Base-by-base conservation (phyloP, 2,113 vertebrate genomes). In the Deroptyus accipitrinus region DNA sequence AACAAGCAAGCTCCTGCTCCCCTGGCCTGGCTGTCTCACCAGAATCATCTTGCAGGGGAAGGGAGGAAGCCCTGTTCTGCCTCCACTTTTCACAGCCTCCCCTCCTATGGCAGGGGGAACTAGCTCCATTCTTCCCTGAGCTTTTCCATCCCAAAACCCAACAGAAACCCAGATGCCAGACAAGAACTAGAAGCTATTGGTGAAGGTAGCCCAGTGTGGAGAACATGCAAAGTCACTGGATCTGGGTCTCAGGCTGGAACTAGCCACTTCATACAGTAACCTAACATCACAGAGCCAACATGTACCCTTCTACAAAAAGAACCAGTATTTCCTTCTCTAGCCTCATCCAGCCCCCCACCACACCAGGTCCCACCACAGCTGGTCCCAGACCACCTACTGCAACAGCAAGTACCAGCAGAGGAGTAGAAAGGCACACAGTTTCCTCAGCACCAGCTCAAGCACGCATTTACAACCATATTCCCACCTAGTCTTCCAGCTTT, bases 371-470 rank as follows among this genome's bases (percentile, higher is more conserved):
- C 41, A 17, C 55, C 30, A 68, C 42, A 90, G 30, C n/a, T 63
- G 17, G 7, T 30, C 27, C 76, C 35, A 11, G 70, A 81, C 13
- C 63, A 25, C 61, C 46, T 23, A 4, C 13, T 19, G 13, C 6
- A 19, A 28, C 44, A 92, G 48, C 13, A 62, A 42, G 28, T 4
- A 2, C 42, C 64, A 62, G n/a, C 41, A 78, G n/a, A 63, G 52
- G 5, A 37, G 22, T 0, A 66, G 25, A 57, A 67, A 64, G 28
- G 37, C 73, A 44, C 16, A 41, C 0, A 2, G 35, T 23, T 61
- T 69, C 30, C 46, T 74, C 51, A 70, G 55, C 24, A 54, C 14
- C 54, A 88, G 11, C n/a, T 69, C 35, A 64, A 66, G 35, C 74
- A 83, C 15, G 1, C 1, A 3, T 44, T 6, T n/a, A 59, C 42